These are phyloP conservation scores for Catocala fraxini DNA, from an alignment of 2,888 invertebrate species.

Conservation along the genomic window DNA sequence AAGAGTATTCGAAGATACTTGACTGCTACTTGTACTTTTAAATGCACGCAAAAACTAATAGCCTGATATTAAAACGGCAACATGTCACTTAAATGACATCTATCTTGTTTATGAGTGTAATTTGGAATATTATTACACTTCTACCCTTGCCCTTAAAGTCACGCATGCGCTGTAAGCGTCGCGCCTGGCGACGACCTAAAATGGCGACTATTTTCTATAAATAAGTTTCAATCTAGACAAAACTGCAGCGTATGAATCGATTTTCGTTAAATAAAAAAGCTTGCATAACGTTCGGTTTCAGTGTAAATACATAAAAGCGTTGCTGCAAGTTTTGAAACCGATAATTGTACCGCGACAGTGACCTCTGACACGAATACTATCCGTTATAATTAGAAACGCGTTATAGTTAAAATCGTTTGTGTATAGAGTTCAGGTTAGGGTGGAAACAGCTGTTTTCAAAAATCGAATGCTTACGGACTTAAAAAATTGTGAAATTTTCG, in stretches of 20 bases:
- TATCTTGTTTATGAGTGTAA: slow-evolving; percentile 20
- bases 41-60: no score
- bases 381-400: slow-evolving; percentile 40
- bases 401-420: slow-evolving; percentile 19
- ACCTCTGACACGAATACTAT: slow-evolving; percentile 45
- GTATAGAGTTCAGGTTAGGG: slow-evolving; percentile 53
- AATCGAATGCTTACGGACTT: slow-evolving; percentile 72
- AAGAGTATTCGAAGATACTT: no score
- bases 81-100: slow-evolving; percentile 8
- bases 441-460: slow-evolving; percentile 81
- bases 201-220: slow-evolving; percentile 67
- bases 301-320: slow-evolving; percentile 7
- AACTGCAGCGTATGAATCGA: slow-evolving; percentile 17
- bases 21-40: no score
- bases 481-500: slow-evolving; percentile 56
- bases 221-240: slow-evolving; percentile 37
- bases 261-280: slow-evolving; percentile 21
- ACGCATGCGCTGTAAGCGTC: slow-evolving; percentile 72
- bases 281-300: slow-evolving; percentile 12
- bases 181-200: slow-evolving; percentile 48
- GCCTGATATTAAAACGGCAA: no score
- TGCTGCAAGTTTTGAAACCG: slow-evolving; percentile 15
- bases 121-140: slow-evolving; percentile 41
- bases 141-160: slow-evolving; percentile 75
- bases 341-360: slow-evolving; percentile 29